Evolutionary conservation across 2,888 invertebrate species (phyloP).

Genomic region (Gryllus longicercus): DNA sequence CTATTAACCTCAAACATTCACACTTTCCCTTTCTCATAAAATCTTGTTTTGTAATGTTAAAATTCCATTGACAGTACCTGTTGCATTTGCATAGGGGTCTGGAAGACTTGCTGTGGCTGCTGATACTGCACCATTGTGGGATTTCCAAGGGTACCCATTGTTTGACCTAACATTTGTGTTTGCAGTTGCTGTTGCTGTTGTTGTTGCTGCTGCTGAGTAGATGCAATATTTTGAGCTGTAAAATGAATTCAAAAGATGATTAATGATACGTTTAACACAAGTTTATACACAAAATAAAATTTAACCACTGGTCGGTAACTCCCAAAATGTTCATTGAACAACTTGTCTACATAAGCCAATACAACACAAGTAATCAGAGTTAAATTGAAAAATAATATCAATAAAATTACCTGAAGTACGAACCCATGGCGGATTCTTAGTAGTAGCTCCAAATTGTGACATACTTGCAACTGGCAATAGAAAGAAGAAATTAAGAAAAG

Average conservation of each 20-base stretch:
- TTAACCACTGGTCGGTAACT: too few species aligned
- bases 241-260: neutral
- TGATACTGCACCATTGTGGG: slow-evolving; percentile 72
- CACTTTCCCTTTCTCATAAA: too few species aligned
- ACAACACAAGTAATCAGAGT: too few species aligned
- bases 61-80: slow-evolving; percentile 45
- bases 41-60: too few species aligned
- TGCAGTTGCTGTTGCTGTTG: slow-evolving; percentile 52
- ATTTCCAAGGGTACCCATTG: slow-evolving; percentile 59
- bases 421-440: slow-evolving; percentile 81
- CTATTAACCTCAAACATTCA: too few species aligned
- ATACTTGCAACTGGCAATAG: slow-evolving; percentile 23
- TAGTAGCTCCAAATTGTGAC: slow-evolving; percentile 38
- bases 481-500: neutral
- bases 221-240: slow-evolving; percentile 28
- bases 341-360: too few species aligned
- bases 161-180: slow-evolving; percentile 65
- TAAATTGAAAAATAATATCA: too few species aligned
- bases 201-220: slow-evolving; percentile 36
- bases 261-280: neutral
- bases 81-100: slow-evolving; percentile 61
- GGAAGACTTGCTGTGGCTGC: slow-evolving; percentile 64
- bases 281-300: neutral
- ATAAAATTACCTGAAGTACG: slow-evolving; percentile 46
- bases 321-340: too few species aligned